These are phyloP conservation scores for Tetraneura akinire DNA, from an alignment of 1,140 invertebrate genomes.

Conservation along the genomic window DNA sequence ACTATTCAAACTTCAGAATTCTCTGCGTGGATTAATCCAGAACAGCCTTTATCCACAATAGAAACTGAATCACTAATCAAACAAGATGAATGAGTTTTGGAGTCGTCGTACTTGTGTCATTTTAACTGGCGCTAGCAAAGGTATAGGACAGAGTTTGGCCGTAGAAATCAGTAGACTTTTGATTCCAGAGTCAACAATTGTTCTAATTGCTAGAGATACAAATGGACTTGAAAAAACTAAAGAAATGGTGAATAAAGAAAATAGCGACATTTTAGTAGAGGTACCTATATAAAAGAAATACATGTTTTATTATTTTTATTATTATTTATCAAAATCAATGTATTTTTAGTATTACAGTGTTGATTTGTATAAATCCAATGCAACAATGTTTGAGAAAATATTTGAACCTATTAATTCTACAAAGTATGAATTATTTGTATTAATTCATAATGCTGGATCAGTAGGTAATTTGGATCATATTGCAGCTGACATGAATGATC, in stretches of 20 bases:
- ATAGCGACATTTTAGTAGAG: conserved; percentile 36
- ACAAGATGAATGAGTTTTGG: conserved; percentile 56
- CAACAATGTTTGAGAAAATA: conserved; percentile 56
- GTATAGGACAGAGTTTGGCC: conserved; percentile 80
- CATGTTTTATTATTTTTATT: conserved; percentile 7
- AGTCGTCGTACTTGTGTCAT: conserved; percentile 64
- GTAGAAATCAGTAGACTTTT: conserved; percentile 68
- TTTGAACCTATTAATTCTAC: conserved; percentile 53
- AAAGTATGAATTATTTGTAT: conserved; percentile 69
- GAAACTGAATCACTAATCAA: conserved; percentile 58
- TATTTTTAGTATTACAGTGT: conserved; percentile 54
- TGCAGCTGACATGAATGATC: conserved; percentile 65
- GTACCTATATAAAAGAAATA: conserved; percentile 11
- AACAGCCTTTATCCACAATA: conserved; percentile 58
- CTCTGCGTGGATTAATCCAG: conserved; percentile 54
- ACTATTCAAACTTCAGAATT: conserved; percentile 53
- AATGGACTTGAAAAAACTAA: conserved; percentile 68
- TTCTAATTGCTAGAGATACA: conserved; percentile 76
- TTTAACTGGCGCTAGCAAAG: conserved; percentile 84
- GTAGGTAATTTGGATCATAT: conserved; percentile 73
- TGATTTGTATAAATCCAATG: conserved; percentile 59
- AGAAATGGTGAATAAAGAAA: conserved; percentile 52
- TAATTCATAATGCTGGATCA: conserved; percentile 90
- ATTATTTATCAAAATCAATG: neutral
- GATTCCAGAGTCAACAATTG: conserved; percentile 67